phyloP scores from a whole-genome alignment of 2,797 vertebrate species.

The Poecilia wingei region DNA sequence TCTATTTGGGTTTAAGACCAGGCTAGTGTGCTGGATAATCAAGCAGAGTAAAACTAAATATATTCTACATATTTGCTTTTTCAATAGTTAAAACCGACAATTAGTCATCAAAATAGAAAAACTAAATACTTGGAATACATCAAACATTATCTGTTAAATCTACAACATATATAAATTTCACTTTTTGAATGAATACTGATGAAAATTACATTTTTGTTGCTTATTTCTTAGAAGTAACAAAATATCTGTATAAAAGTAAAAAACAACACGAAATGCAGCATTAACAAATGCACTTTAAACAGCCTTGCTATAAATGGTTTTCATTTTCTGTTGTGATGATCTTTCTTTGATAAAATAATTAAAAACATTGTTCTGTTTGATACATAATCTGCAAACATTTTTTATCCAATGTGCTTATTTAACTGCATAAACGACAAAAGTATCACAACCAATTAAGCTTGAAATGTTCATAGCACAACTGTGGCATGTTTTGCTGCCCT shows the following conservation, averaged over 20 bases:
- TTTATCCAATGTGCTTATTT: neutral
- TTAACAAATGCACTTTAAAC: neutral
- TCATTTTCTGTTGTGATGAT: neutral
- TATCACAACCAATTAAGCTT: constrained; percentile 7
- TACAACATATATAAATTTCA: neutral
- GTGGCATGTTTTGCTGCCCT: neutral
- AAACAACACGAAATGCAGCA: neutral
- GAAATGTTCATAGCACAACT: constrained; percentile 1
- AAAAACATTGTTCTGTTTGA: neutral
- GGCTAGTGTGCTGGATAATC: neutral
- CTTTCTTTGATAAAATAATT: neutral
- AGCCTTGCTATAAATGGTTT: neutral
- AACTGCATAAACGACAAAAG: neutral
- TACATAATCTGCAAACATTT: neutral
- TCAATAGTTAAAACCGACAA: neutral
- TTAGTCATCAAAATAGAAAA: neutral
- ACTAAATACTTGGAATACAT: neutral
- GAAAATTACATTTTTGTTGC: neutral
- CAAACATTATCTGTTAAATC: neutral
- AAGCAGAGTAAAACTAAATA: neutral
- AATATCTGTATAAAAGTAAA: neutral
- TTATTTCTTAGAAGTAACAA: neutral
- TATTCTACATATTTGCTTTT: neutral
- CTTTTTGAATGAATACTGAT: neutral
- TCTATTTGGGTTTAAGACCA: neutral